Evolutionary conservation across 2,113 vertebrate species (phyloP).

Genomic region (Callaeas wilsoni): DNA sequence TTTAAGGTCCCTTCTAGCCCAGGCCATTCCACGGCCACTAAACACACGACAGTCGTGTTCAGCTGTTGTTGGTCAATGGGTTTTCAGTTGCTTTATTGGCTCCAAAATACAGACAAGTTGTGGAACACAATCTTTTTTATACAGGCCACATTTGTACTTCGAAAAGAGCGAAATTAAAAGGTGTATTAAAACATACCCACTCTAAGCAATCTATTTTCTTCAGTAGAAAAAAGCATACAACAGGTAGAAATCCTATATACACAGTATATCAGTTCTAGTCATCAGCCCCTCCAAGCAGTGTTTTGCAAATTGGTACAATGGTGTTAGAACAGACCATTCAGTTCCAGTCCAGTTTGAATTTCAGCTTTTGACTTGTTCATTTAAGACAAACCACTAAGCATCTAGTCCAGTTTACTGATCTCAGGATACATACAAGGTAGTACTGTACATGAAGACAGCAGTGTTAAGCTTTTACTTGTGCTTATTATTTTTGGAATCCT

Average conservation of each 20-base stretch:
- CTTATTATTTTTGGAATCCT: background rate
- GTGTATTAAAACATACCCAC: conserved; percentile 81
- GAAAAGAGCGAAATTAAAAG: conserved; percentile 56
- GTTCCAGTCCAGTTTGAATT: background rate
- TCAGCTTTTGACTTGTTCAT: background rate
- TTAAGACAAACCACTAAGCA: background rate
- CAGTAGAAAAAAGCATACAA: conserved; percentile 56
- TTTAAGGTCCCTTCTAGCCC: background rate
- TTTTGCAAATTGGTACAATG: background rate
- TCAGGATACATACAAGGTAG: background rate
- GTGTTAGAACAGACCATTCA: background rate
- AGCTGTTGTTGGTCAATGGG: background rate
- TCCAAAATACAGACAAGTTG: background rate
- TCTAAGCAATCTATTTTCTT: conserved; percentile 61
- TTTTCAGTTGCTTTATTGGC: background rate
- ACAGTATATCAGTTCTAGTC: conserved; percentile 62
- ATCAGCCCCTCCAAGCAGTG: background rate
- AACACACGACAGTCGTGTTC: background rate
- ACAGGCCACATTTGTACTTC: conserved; percentile 38
- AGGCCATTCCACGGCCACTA: background rate
- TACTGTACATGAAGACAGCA: background rate
- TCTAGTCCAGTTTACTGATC: background rate
- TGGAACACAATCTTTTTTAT: conserved; percentile 58
- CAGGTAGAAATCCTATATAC: conserved; percentile 62
- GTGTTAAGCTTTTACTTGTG: background rate